phyloP scores from a whole-genome alignment of 2,797 vertebrate genomes.

The Eulemur mongoz region DNA sequence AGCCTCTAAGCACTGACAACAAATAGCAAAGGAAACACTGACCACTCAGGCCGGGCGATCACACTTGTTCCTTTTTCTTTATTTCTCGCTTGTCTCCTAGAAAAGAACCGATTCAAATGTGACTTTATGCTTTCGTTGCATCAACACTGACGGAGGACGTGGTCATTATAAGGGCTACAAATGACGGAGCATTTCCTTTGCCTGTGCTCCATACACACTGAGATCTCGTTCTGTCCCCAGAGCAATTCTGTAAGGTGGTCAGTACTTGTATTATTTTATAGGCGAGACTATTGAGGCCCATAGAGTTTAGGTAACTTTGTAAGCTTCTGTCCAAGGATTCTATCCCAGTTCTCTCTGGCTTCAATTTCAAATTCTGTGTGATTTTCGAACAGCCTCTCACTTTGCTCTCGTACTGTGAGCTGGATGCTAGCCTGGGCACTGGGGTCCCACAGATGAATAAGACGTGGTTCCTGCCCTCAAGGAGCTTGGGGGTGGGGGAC shows the following conservation, averaged over 20 bases:
- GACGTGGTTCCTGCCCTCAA: not conserved
- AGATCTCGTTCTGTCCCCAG: not conserved
- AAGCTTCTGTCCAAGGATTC: not conserved
- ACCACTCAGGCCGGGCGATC: not conserved
- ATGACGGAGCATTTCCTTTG: not conserved
- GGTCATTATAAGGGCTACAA: not conserved
- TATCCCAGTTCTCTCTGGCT: not conserved
- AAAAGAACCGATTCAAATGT: constrained; percentile 13
- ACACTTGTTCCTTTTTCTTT: not conserved
- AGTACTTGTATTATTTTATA: not conserved
- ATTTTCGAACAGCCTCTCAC: not conserved
- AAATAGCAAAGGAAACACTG: constrained; percentile 58
- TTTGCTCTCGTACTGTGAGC: not conserved
- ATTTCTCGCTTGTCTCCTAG: constrained; percentile 5
- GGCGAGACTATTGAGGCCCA: not conserved
- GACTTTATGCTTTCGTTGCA: not conserved
- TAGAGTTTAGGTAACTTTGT: not conserved
- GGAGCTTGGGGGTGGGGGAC: not conserved
- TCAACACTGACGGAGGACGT: not conserved
- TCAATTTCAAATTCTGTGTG: not conserved
- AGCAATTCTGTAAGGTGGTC: not conserved
- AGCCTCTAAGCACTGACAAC: constrained; percentile 29
- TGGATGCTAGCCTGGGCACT: not conserved
- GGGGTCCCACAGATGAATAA: not conserved
- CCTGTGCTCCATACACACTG: fast-evolving